phyloP scores from a whole-genome alignment of 2,113 vertebrate genomes.

The Rostratula benghalensis region DNA sequence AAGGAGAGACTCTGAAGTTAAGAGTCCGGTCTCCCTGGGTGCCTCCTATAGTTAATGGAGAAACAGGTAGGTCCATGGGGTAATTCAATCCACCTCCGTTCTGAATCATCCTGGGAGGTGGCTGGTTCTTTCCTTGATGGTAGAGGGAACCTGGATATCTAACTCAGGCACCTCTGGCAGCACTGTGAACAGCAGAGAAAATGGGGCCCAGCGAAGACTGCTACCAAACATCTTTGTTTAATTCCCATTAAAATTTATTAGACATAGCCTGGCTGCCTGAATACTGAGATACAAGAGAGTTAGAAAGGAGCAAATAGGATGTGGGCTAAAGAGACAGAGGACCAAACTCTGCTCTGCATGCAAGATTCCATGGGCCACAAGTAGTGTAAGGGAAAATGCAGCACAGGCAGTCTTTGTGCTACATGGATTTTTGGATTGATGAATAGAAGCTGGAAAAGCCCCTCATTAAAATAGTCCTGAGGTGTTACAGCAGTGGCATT shows the following conservation, averaged over 20 bases:
- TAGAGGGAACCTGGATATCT: neutral
- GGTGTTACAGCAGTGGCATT: neutral
- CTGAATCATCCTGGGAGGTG: slow-evolving; percentile 41
- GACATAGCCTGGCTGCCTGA: neutral
- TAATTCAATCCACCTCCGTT: neutral
- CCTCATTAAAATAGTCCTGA: neutral
- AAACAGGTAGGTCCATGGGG: neutral
- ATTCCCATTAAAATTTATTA: neutral
- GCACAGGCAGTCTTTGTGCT: neutral
- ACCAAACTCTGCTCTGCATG: neutral
- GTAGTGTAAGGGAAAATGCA: neutral
- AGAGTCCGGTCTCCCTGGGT: neutral
- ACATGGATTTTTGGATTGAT: neutral
- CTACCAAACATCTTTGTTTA: neutral
- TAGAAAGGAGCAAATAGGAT: neutral
- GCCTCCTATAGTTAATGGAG: neutral
- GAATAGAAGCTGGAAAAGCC: neutral
- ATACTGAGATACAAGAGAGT: neutral
- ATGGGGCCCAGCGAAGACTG: neutral
- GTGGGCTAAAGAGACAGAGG: neutral
- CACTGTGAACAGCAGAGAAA: neutral
- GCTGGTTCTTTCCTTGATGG: neutral
- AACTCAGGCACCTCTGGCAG: neutral
- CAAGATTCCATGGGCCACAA: neutral
- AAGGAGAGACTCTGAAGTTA: neutral